Conservation (phyloP, 2,797 vertebrate genomes). For the Cirrhinus molitorella region DNA sequence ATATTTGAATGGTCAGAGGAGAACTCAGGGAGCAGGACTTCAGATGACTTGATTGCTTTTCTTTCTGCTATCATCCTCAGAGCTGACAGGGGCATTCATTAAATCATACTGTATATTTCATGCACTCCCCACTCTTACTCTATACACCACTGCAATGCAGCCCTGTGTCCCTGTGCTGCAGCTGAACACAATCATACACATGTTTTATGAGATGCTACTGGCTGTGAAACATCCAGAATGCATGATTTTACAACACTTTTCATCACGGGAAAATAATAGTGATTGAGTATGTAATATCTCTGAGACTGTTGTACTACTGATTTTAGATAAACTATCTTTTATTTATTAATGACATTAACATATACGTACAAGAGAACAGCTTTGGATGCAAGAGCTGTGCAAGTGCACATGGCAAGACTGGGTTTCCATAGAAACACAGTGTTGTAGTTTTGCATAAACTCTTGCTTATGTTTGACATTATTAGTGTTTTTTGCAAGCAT, state of each 20-base stretch:
- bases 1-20: constrained; percentile 44
- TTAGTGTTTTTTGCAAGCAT: not conserved
- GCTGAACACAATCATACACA: not conserved
- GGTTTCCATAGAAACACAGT: constrained; percentile 85
- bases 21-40: constrained; percentile 23
- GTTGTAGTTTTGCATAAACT: constrained; percentile 77
- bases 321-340: not conserved
- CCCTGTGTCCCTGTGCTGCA: not conserved
- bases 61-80: constrained; percentile 33
- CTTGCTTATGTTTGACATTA: constrained; percentile 31
- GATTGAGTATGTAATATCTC: not conserved
- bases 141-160: constrained; percentile 4
- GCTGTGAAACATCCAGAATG: not conserved
- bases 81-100: not conserved
- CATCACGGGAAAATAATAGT: not conserved
- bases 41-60: constrained; percentile 42
- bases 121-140: not conserved
- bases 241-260: not conserved
- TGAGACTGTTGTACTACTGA: not conserved
- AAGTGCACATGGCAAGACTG: constrained; percentile 76
- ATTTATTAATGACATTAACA: constrained; percentile 7
- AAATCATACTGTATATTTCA: not conserved
- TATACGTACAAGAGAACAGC: constrained; percentile 63
- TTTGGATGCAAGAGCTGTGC: constrained; percentile 52
- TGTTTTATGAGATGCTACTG: not conserved